Conservation (phyloP, 2,113 vertebrate species). For the Vidua chalybeata region DNA sequence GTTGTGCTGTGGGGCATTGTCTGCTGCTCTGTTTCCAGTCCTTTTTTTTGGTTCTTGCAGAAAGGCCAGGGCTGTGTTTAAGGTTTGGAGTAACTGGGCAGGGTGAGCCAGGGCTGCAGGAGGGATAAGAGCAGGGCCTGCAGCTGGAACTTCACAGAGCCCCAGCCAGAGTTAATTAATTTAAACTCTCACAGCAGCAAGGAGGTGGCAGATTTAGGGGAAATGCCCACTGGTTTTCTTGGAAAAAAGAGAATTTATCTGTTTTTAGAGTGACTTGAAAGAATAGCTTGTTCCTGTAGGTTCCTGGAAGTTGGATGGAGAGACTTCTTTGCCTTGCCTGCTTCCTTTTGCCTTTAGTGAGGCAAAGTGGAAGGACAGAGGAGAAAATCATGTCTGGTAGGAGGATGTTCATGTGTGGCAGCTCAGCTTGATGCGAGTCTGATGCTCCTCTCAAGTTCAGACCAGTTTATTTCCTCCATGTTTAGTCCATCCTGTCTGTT, state of each 20-base stretch:
- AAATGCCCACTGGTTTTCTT: not conserved
- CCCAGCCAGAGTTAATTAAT: not conserved
- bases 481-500: not conserved
- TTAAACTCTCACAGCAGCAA: not conserved
- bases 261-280: not conserved
- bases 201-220: not conserved
- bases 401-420: not conserved
- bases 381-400: not conserved
- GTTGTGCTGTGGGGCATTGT: not conserved
- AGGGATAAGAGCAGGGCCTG: not conserved
- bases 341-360: not conserved
- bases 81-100: not conserved
- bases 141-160: not conserved
- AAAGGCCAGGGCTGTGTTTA: not conserved
- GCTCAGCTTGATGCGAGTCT: not conserved
- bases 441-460: not conserved
- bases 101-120: not conserved
- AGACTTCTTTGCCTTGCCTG: not conserved
- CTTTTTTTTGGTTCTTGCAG: not conserved
- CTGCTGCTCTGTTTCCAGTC: not conserved
- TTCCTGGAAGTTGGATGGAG: not conserved
- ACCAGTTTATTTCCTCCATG: rapidly evolving
- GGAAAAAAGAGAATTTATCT: not conserved
- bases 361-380: not conserved
- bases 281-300: not conserved